Percentiles rank a stretch among this genome's conserved stretches.
Conservation (phyloP, 1,140 invertebrate species). For the Calliphora vicina region DNA sequence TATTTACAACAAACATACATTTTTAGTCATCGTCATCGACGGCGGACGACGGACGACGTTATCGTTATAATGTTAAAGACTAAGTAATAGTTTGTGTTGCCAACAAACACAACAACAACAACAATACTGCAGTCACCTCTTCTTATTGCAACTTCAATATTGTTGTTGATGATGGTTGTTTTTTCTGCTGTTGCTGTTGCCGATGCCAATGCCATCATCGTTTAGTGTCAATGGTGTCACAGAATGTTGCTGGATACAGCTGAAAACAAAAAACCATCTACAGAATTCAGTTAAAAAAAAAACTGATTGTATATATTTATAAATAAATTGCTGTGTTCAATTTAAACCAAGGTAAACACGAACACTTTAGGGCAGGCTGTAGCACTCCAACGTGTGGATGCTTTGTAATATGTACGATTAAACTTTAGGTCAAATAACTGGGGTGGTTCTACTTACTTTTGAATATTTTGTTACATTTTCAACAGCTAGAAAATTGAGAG, state of each 20-base stretch:
- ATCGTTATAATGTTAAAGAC: slow-evolving; percentile 1
- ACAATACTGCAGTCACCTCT: neutral
- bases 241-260: neutral
- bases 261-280: neutral
- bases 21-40: no score
- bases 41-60: neutral
- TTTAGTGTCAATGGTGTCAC: slow-evolving; percentile 8
- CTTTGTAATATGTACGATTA: neutral
- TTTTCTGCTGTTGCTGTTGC: neutral
- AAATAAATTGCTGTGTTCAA: neutral
- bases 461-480: neutral
- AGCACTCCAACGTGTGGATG: neutral
- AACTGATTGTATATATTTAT: neutral
- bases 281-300: neutral
- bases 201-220: neutral
- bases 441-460: neutral
- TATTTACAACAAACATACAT: neutral
- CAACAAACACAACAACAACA: no score
- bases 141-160: neutral
- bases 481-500: no score
- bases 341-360: neutral
- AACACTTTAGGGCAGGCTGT: neutral
- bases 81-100: slow-evolving; percentile 1
- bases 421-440: neutral
- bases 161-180: neutral